Evolutionary conservation across 2,797 vertebrate species (phyloP).

Genomic region (Neoniphon sammara): DNA sequence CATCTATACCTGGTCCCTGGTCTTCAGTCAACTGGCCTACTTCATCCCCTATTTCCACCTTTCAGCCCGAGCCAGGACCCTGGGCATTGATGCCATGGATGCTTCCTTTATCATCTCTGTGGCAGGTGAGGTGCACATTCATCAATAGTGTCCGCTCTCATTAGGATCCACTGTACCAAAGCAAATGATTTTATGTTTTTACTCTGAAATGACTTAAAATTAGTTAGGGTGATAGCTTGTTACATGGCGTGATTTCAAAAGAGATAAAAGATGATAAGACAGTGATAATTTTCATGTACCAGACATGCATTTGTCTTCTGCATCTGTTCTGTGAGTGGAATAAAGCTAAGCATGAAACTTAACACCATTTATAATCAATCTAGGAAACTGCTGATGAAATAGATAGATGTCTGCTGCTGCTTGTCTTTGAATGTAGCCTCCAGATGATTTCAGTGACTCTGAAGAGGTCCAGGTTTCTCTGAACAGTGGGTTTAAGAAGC

Average conservation of each 20-base stretch:
- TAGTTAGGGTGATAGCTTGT: neutral
- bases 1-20: slow-evolving; percentile 92
- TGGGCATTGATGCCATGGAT: slow-evolving; percentile 90
- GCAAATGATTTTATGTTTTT: neutral
- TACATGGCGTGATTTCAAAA: too few relatives aligned
- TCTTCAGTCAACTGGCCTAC: slow-evolving; percentile 94
- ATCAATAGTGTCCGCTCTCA: neutral
- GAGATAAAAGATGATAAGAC: neutral
- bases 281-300: neutral
- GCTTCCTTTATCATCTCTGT: slow-evolving; percentile 92
- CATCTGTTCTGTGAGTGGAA: neutral
- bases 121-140: slow-evolving; percentile 85
- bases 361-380: neutral
- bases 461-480: slow-evolving; percentile 40
- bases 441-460: slow-evolving; percentile 32
- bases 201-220: neutral
- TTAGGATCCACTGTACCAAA: neutral
- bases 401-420: neutral
- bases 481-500: slow-evolving; percentile 59
- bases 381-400: slow-evolving; percentile 6
- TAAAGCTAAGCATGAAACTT: neutral
- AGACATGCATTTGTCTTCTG: neutral
- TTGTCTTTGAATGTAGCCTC: slow-evolving; percentile 33
- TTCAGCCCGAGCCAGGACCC: slow-evolving; percentile 88
- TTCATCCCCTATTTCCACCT: slow-evolving; percentile 93